Evolutionary conservation across 2,113 vertebrate species (phyloP), one percentile per base, ranked within the genome.

Genomic region (Caranx ignobilis): DNA sequence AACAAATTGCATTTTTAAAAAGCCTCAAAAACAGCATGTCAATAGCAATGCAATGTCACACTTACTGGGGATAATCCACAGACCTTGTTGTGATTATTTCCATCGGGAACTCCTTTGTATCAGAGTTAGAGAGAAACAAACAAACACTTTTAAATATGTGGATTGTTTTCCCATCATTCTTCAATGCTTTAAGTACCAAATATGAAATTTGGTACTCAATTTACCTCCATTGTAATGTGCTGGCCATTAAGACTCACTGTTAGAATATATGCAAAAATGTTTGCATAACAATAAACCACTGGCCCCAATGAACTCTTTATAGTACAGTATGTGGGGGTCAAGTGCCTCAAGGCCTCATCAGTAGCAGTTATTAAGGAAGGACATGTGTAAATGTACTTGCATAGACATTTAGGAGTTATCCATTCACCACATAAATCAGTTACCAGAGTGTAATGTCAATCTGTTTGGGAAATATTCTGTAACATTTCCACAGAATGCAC

Each of bases 311-410:
- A 26, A 26, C 26, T 26, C 1, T n/a, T 62, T 45, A 26, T 54
- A 43, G 35, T 54, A 11, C 52, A 54, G 60, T n/a, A 26, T 60
- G 56, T 60, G 11, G 16, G 18, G 45, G n/a, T 26, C 32, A 50
- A 47, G 43, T 59, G 47, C 52, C 37, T 26, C 19, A 50, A 47
- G 43, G 48, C 35, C 52, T 37, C 66, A 66, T 77, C 64, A 52
- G 32, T 31, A 68, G n/a, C 56, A 60, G n/a, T 61, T 41, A 11
- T 35, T 52, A 41, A 52, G 21, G 19, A 56, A 35, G 9, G 39
- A 13, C 32, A 5, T 61, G 48, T 50, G 2, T 50, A 8, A 50
- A 50, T 50, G 12, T 16, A 47, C 3, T 47, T 6, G 1, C 45
- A 47, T 15, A 16, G 18, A 50, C 48, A 50, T 6, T 50, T 19